A percentile compares a stretch with the other conserved stretches of the same genome.
Conservation (phyloP, 2,888 invertebrate genomes). For the Scaptomyza tumidula region DNA sequence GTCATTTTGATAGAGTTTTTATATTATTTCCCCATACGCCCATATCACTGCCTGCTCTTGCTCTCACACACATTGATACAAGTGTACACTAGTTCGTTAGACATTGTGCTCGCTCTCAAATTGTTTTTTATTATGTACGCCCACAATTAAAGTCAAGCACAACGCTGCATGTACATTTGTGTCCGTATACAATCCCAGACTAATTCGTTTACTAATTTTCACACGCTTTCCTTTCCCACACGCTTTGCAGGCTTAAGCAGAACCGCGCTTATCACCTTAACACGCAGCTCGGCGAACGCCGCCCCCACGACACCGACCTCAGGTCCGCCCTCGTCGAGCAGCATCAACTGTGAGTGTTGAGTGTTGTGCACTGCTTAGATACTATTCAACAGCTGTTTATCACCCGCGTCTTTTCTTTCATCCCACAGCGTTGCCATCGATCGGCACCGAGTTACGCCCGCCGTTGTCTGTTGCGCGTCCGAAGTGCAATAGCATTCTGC, state of each 20-base stretch:
- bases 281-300: conserved; percentile 85
- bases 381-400: conserved; percentile 47
- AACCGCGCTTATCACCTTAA: conserved; percentile 91
- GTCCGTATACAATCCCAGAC: conserved; percentile 12
- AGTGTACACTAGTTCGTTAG: background rate
- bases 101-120: conserved; percentile 14
- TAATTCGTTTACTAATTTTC: conserved; percentile 60
- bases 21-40: conserved; percentile 5
- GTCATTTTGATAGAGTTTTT: conserved; percentile 11
- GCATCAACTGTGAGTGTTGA: conserved; percentile 86
- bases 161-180: conserved; percentile 46
- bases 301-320: conserved; percentile 89
- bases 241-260: conserved; percentile 89
- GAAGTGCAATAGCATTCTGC: conserved; percentile 97
- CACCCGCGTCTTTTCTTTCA: conserved; percentile 8
- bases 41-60: conserved; percentile 26
- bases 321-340: conserved; percentile 88
- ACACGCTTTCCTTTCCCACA: conserved; percentile 64
- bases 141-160: conserved; percentile 68
- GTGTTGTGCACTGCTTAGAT: conserved; percentile 31
- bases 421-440: conserved; percentile 86
- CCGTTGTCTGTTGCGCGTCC: conserved; percentile 92
- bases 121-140: conserved; percentile 66
- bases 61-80: conserved; percentile 4
- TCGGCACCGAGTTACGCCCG: conserved; percentile 87